Conservation (phyloP, 2,113 vertebrate species). For the Picathartes gymnocephalus region DNA sequence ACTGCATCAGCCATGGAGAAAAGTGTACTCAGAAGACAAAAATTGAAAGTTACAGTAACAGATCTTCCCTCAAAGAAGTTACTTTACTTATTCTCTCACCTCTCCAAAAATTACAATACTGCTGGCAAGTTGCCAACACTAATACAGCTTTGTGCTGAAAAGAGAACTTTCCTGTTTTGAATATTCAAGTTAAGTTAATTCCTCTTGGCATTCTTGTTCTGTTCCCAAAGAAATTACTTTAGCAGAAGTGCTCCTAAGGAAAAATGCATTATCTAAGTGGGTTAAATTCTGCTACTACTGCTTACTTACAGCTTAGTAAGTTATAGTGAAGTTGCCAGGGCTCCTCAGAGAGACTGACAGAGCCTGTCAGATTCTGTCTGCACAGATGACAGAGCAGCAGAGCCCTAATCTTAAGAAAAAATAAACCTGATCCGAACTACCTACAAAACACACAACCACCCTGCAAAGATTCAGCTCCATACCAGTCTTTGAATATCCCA, state of each 20-base stretch:
- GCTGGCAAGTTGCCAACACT: neutral
- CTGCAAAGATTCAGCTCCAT: neutral
- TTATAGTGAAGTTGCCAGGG: neutral
- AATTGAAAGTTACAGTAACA: neutral
- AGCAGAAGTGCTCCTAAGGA: neutral
- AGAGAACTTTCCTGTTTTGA: neutral
- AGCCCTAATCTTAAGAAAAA: neutral
- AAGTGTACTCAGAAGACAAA: neutral
- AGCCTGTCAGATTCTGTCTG: neutral
- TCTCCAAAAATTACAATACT: neutral
- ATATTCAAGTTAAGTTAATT: neutral
- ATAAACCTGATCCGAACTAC: neutral
- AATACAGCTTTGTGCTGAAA: neutral
- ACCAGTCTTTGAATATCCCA: neutral
- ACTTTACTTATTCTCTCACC: neutral
- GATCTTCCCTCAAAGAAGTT: neutral
- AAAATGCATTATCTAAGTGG: neutral
- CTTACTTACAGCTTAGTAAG: neutral
- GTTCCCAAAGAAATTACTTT: neutral
- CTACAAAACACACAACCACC: neutral
- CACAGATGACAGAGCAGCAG: neutral
- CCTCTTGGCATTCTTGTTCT: neutral
- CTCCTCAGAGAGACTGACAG: neutral
- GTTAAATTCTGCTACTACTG: neutral
- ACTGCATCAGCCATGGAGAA: neutral